Evolutionary conservation across 2,113 vertebrate genomes (phyloP).

Genomic region (Cynocephalus volans): DNA sequence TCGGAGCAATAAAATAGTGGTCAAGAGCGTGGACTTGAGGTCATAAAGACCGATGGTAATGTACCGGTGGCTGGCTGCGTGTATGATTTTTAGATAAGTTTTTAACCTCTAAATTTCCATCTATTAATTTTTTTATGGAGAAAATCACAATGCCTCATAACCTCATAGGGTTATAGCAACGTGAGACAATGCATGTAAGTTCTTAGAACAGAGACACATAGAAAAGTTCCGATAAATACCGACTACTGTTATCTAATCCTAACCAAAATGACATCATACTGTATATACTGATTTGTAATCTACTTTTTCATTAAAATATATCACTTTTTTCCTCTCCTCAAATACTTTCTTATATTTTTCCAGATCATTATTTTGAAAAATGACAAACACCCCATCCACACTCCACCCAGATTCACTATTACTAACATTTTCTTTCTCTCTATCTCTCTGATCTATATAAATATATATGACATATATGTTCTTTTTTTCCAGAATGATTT

Average conservation of each 20-base stretch:
- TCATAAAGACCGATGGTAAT: neutral
- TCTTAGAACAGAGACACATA: neutral
- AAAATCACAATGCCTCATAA: slow-evolving; percentile 3
- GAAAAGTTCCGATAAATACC: neutral
- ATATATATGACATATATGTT: neutral
- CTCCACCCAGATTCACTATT: neutral
- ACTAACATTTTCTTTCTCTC: neutral
- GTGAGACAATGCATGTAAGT: neutral
- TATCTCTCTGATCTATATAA: neutral
- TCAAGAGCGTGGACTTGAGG: neutral
- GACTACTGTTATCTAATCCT: neutral
- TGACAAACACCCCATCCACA: neutral
- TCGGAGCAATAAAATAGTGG: neutral
- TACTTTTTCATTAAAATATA: neutral
- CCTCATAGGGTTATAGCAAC: neutral
- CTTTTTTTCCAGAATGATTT: neutral
- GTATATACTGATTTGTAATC: neutral
- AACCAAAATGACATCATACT: neutral
- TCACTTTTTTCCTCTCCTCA: neutral
- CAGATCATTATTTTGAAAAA: slow-evolving; percentile 3
- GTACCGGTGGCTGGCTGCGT: neutral
- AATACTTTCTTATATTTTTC: neutral
- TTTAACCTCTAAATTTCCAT: slow-evolving; percentile 39
- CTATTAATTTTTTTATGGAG: neutral
- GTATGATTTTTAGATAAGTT: neutral